Conservation (phyloP, 1,140 invertebrate genomes). For the Atta texana region DNA sequence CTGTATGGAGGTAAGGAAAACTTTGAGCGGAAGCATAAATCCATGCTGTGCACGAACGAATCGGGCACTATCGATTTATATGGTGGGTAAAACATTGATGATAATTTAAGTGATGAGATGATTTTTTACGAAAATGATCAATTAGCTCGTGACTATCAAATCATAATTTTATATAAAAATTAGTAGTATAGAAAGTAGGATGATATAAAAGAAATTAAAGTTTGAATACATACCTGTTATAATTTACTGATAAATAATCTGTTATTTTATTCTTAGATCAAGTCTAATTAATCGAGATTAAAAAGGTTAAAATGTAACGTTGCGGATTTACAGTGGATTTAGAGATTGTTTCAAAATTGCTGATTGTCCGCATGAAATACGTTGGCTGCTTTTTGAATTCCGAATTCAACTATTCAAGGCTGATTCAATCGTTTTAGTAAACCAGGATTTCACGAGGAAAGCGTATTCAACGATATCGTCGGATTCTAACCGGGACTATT, state of each 20-base stretch:
- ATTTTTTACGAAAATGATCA: conserved; percentile 8
- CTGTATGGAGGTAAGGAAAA: neutral
- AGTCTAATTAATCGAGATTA: neutral
- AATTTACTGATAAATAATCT: neutral
- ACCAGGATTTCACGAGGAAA: conserved; percentile 26
- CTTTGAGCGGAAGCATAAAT: neutral
- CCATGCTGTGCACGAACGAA: neutral
- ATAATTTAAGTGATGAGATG: neutral
- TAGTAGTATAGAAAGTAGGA: neutral
- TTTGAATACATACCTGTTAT: neutral
- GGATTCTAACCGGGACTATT: conserved; percentile 35
- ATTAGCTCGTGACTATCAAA: conserved; percentile 6
- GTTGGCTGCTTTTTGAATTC: neutral
- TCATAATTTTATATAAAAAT: neutral
- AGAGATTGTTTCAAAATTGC: neutral
- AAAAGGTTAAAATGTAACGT: neutral
- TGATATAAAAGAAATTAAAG: neutral
- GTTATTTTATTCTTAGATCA: neutral
- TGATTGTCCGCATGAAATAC: neutral
- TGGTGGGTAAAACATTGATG: neutral
- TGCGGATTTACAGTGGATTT: neutral
- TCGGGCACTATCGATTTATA: conserved; percentile 28
- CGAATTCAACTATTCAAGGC: neutral
- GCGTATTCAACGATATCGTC: conserved; percentile 9
- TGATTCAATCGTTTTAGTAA: conserved; percentile 22